phyloP scores from a whole-genome alignment of 2,888 invertebrate species.

The Machimus atricapillus region DNA sequence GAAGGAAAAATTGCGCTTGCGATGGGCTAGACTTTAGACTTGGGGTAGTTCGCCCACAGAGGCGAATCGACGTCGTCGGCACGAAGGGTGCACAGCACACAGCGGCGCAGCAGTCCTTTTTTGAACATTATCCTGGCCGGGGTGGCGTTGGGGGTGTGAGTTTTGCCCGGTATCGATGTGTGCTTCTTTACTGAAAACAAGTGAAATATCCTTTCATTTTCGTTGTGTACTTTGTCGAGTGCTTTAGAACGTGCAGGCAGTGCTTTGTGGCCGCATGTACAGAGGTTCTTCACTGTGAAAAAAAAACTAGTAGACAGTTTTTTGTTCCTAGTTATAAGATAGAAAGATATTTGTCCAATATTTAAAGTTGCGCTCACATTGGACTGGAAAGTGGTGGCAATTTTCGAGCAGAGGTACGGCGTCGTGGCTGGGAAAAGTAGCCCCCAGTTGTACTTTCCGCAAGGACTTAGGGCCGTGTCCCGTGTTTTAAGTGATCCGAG shows the following conservation, averaged over 20 bases:
- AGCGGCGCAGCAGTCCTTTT: neutral
- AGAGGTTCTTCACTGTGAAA: slow-evolving; percentile 7
- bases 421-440: neutral
- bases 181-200: slow-evolving; percentile 26
- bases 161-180: neutral
- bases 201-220: slow-evolving; percentile 45
- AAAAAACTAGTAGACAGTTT: neutral
- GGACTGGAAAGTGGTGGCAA: neutral
- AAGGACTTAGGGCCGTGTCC: neutral
- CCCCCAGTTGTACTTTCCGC: neutral
- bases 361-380: neutral
- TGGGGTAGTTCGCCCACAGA: slow-evolving; percentile 8
- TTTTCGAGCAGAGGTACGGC: neutral
- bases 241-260: slow-evolving; percentile 27
- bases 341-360: slow-evolving; percentile 6
- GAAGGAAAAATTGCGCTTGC: slow-evolving; percentile 15
- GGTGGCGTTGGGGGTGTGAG: neutral
- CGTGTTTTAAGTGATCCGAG: neutral
- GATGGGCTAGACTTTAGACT: neutral
- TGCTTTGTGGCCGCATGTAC: slow-evolving; percentile 33
- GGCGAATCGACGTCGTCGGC: neutral
- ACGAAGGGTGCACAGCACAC: neutral
- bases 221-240: slow-evolving; percentile 43
- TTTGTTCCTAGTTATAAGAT: slow-evolving; percentile 4
- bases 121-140: neutral